Evolutionary conservation across 2,888 invertebrate genomes (phyloP).

Genomic region (Agrochola macilenta): DNA sequence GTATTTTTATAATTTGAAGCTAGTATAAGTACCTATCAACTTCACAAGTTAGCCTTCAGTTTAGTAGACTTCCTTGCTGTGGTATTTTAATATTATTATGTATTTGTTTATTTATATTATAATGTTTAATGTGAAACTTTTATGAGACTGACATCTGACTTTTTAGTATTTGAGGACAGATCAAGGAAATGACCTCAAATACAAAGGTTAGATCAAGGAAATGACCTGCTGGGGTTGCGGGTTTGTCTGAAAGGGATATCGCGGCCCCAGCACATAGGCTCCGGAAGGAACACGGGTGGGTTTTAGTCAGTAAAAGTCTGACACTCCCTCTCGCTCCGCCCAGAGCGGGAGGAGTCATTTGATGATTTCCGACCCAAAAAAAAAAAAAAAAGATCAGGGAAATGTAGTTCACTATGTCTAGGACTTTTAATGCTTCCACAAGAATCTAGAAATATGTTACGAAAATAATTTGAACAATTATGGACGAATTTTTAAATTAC

Average conservation of each 20-base stretch:
- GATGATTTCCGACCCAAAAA: too few relatives aligned
- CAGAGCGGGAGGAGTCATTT: too few relatives aligned
- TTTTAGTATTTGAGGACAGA: not conserved
- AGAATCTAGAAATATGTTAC: not conserved
- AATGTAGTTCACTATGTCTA: constrained; percentile 9
- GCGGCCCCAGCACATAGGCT: too few relatives aligned
- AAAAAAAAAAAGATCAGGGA: too few relatives aligned
- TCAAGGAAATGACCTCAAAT: too few relatives aligned
- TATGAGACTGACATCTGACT: not conserved
- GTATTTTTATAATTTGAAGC: constrained; percentile 20
- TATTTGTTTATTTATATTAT: constrained; percentile 15
- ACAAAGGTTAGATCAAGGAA: too few relatives aligned
- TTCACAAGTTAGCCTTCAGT: constrained; percentile 46
- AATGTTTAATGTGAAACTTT: constrained; percentile 7
- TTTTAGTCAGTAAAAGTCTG: too few relatives aligned
- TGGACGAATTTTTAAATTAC: not conserved
- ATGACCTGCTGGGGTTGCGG: too few relatives aligned
- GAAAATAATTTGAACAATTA: not conserved
- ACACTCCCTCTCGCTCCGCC: too few relatives aligned
- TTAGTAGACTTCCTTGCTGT: constrained; percentile 13
- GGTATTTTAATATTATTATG: constrained; percentile 17
- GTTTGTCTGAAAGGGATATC: too few relatives aligned
- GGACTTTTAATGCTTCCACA: not conserved
- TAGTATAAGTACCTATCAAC: constrained; percentile 17
- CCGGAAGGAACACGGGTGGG: too few relatives aligned